Conservation (phyloP, 2,797 vertebrate species). For the Chaetodon trifasciatus region DNA sequence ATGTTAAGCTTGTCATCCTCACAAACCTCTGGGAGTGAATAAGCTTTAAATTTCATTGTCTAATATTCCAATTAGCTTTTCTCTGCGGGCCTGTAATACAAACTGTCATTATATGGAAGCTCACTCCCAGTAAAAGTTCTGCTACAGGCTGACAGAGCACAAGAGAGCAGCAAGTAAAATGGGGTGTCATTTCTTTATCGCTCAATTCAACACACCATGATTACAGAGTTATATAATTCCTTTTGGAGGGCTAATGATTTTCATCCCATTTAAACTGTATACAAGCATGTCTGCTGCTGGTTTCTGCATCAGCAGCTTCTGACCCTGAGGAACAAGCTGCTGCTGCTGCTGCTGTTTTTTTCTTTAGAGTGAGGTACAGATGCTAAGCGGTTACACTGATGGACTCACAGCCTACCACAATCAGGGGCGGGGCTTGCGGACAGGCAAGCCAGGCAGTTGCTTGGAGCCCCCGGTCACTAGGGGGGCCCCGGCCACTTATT, state of each 20-base stretch:
- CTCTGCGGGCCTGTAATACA: constrained; percentile 46
- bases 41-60: constrained; percentile 47
- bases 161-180: constrained; percentile 25
- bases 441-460: too few species aligned
- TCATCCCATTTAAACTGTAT: constrained; percentile 17
- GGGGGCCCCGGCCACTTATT: too few species aligned
- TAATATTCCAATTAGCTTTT: constrained; percentile 66
- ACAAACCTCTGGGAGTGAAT: constrained; percentile 50
- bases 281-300: constrained; percentile 18
- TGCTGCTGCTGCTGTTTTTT: background rate
- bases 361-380: background rate
- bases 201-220: constrained; percentile 15
- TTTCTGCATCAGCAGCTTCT: constrained; percentile 30
- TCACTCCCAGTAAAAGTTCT: constrained; percentile 16
- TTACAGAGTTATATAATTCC: constrained; percentile 34
- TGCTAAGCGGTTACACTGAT: background rate
- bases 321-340: constrained; percentile 31
- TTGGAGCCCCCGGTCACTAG: too few species aligned
- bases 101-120: constrained; percentile 37
- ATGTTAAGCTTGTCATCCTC: constrained; percentile 22
- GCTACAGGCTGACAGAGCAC: constrained; percentile 27
- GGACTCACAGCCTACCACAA: background rate
- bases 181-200: constrained; percentile 25
- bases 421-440: too few species aligned
- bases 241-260: constrained; percentile 42